These are phyloP conservation scores for Nemopilema nomurai DNA, from an alignment of 30 jellyfish, hydroid and myxozoan species.

Conservation along the genomic window DNA sequence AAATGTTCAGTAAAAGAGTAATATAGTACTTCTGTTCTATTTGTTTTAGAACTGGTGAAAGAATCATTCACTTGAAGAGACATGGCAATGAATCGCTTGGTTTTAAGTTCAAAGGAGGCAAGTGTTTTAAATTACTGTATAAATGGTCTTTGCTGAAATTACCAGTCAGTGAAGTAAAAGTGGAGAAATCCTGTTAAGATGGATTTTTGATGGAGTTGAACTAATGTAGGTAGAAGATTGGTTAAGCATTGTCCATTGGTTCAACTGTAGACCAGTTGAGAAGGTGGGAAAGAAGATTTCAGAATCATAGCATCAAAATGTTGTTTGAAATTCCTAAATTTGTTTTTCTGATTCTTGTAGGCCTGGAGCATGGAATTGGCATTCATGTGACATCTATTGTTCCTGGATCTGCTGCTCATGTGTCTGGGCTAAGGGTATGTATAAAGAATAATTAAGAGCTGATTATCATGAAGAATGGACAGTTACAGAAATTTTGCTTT, in stretches of 20 bases:
- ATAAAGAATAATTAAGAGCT: no score
- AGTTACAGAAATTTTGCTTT: no score
- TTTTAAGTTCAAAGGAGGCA: conserved; percentile 92
- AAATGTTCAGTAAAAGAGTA: not conserved
- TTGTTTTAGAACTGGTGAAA: conserved; percentile 86
- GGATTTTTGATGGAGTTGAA: no score
- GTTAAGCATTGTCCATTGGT: no score
- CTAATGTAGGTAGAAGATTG: no score
- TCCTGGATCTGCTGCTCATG: conserved; percentile 92
- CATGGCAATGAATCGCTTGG: conserved; percentile 84
- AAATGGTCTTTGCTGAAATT: not conserved
- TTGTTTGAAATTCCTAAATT: no score
- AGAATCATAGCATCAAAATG: no score
- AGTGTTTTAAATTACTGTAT: not conserved
- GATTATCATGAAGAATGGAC: no score
- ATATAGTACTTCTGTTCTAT: no score
- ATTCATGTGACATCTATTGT: conserved; percentile 83
- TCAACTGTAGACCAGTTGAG: no score
- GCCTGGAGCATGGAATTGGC: conserved; percentile 92
- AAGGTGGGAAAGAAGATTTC: no score
- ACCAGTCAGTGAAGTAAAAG: not conserved
- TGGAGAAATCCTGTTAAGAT: no score
- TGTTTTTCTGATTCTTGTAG: conserved; percentile 21
- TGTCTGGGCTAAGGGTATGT: conserved; percentile 86
- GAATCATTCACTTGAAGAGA: conserved; percentile 70